A percentile compares a stretch with the other conserved stretches of the same genome.
Conservation (phyloP, 2,113 vertebrate species). For the Thinocorus orbignyianus region DNA sequence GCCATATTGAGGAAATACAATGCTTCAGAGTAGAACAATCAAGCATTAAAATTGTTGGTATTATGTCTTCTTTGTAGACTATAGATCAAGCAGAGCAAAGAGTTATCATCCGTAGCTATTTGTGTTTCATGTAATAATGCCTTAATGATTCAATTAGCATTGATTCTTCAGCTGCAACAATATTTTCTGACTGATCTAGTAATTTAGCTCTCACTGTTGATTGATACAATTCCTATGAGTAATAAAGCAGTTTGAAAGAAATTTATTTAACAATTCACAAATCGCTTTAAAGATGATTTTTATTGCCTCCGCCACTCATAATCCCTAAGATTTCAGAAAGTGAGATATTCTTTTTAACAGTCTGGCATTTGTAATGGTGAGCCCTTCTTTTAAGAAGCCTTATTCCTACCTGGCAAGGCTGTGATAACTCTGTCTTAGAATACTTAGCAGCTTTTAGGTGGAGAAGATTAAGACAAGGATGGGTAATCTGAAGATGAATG, state of each 20-base stretch:
- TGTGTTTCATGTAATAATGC: slow-evolving; percentile 62
- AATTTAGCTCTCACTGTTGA: slow-evolving; percentile 70
- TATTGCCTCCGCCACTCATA: slow-evolving; percentile 23
- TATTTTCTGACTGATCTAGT: slow-evolving; percentile 74
- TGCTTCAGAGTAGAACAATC: not conserved
- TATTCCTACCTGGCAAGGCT: not conserved
- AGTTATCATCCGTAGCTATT: slow-evolving; percentile 47
- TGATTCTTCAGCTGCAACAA: slow-evolving; percentile 72
- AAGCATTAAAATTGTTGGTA: not conserved
- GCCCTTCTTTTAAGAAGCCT: not conserved
- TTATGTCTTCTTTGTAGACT: slow-evolving; percentile 18
- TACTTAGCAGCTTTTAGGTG: not conserved
- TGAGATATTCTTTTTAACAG: not conserved
- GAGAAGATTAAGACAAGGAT: not conserved
- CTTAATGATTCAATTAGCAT: slow-evolving; percentile 78
- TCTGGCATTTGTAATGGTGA: not conserved
- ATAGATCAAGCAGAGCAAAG: slow-evolving; percentile 12
- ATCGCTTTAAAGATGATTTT: slow-evolving; percentile 56
- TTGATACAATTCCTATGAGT: slow-evolving; percentile 72
- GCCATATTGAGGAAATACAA: not conserved
- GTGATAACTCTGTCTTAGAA: not conserved
- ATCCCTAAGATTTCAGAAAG: slow-evolving; percentile 19
- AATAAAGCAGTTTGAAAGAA: slow-evolving; percentile 66
- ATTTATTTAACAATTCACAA: slow-evolving; percentile 62
- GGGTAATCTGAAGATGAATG: not conserved